A percentile compares a stretch with the other conserved stretches of the same genome.
These are phyloP conservation scores for Scarus forsteni DNA, from an alignment of 2,797 vertebrate genomes.

Conservation along the genomic window DNA sequence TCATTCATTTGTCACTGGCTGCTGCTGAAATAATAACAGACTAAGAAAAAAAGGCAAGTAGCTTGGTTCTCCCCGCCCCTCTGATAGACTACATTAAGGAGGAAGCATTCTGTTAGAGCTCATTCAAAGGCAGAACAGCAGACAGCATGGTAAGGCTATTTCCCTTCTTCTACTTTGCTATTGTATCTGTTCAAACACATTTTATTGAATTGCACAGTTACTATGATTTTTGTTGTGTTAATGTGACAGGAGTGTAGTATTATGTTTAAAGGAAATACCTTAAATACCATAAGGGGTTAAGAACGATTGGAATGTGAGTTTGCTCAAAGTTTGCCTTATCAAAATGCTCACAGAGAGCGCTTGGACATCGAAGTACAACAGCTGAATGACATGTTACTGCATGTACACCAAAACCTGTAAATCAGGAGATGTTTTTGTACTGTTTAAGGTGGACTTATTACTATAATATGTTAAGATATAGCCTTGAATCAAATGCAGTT, in stretches of 20 bases:
- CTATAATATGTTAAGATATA: too few relatives aligned
- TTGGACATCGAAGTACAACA: background rate
- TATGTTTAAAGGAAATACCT: background rate
- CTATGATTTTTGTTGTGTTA: background rate
- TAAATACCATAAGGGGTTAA: background rate
- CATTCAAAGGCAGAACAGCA: too few relatives aligned
- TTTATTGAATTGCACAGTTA: background rate
- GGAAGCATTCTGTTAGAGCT: too few relatives aligned
- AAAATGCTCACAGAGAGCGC: background rate
- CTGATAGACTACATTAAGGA: too few relatives aligned
- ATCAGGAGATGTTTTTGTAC: too few relatives aligned
- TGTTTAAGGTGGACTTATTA: too few relatives aligned
- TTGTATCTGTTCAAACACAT: background rate
- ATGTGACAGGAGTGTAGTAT: background rate
- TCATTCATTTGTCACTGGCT: background rate
- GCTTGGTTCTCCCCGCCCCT: too few relatives aligned
- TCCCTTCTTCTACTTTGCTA: background rate
- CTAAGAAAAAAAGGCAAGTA: too few relatives aligned
- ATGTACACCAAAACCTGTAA: too few relatives aligned
- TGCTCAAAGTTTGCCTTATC: background rate
- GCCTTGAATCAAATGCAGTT: too few relatives aligned
- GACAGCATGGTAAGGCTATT: slow-evolving; percentile 34
- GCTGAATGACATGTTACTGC: too few relatives aligned
- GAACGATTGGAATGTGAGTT: background rate
- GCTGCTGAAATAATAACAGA: too few relatives aligned